Evolutionary conservation across 2,113 vertebrate genomes (phyloP).

Genomic region (Plestiodon gilberti): DNA sequence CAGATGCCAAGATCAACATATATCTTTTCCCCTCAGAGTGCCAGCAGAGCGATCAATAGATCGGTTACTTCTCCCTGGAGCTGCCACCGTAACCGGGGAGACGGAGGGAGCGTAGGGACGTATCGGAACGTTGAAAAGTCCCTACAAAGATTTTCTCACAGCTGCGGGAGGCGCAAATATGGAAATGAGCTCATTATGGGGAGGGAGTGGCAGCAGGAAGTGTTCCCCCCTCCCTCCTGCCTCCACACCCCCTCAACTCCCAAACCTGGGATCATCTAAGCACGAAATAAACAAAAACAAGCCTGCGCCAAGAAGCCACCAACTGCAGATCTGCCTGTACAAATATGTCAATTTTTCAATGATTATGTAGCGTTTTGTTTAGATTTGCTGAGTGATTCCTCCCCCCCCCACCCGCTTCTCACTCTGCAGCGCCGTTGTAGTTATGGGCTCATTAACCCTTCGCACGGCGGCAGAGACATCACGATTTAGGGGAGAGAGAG

Average conservation of each 20-base stretch:
- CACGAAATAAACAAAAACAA: conserved; percentile 58
- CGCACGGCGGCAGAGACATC: not conserved
- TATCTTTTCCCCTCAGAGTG: not conserved
- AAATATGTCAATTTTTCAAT: not conserved
- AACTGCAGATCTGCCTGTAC: conserved; percentile 18
- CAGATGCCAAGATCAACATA: conserved; percentile 35
- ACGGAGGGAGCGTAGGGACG: conserved; percentile 58
- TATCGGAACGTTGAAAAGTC: conserved; percentile 53
- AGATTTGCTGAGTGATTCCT: not conserved
- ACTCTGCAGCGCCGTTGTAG: not conserved
- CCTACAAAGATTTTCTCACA: conserved; percentile 68
- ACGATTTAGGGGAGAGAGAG: not conserved
- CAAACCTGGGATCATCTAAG: conserved; percentile 55
- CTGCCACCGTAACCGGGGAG: conserved; percentile 58
- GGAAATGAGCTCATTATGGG: conserved; percentile 75
- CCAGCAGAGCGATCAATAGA: conserved; percentile 38
- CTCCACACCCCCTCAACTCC: not conserved
- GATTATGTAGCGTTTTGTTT: not conserved
- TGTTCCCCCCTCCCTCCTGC: conserved; percentile 51
- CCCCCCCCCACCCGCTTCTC: not conserved
- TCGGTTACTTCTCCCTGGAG: conserved; percentile 11
- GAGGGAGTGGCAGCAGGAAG: conserved; percentile 66
- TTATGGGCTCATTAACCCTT: conserved; percentile 9
- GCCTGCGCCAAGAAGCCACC: conserved; percentile 4
- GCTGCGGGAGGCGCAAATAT: conserved; percentile 70